Conservation (phyloP, 2,113 vertebrate genomes). For the Caranx ignobilis region DNA sequence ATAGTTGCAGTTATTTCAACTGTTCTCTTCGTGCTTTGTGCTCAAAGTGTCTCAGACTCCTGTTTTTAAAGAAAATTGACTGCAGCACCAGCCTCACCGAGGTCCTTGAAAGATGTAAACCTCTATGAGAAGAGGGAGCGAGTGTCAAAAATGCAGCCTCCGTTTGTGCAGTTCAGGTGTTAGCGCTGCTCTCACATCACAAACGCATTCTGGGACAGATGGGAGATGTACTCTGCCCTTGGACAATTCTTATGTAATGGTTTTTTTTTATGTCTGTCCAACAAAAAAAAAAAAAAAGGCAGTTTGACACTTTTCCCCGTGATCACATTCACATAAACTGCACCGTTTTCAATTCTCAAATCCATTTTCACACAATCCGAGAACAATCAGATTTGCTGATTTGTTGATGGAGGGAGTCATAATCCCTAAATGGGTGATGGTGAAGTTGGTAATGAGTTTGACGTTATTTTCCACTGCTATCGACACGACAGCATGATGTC, state of each 20-base stretch:
- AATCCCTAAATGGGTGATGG: conserved; percentile 37
- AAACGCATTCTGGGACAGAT: conserved; percentile 46
- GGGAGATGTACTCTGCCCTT: conserved; percentile 39
- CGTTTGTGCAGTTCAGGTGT: conserved; percentile 27
- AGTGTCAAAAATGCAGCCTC: conserved; percentile 16
- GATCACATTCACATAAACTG: conserved; percentile 17
- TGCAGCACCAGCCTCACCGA: neutral
- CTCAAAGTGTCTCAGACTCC: neutral
- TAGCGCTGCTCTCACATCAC: conserved; percentile 17
- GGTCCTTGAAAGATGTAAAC: conserved; percentile 10
- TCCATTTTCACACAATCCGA: conserved; percentile 16
- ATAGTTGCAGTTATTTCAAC: conserved; percentile 24
- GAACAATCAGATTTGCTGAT: conserved; percentile 35
- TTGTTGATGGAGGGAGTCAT: conserved; percentile 27
- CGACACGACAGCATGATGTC: conserved; percentile 9
- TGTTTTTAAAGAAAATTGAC: conserved; percentile 14
- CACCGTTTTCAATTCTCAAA: conserved; percentile 1
- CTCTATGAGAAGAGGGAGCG: neutral
- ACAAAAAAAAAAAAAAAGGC: conserved; percentile 5
- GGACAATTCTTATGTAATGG: conserved; percentile 14
- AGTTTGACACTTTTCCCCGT: conserved; percentile 1
- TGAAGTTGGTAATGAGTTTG: conserved; percentile 52
- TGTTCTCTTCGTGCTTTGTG: conserved; percentile 31
- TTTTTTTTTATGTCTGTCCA: no score
- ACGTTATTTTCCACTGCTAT: conserved; percentile 21